phyloP scores from a whole-genome alignment of 2,113 vertebrate genomes.

The Microtus oregoni region DNA sequence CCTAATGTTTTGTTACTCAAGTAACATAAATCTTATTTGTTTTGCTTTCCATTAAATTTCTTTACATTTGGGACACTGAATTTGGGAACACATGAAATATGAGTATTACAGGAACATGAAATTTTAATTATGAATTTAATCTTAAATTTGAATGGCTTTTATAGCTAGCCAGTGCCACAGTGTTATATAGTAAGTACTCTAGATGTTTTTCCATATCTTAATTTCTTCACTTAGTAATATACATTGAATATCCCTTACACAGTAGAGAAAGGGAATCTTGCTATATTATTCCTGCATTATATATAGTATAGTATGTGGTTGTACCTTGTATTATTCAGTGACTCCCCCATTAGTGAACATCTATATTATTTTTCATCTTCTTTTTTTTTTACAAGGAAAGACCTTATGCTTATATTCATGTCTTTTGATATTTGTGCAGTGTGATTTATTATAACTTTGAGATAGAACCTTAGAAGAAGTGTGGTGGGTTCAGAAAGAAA shows the following conservation, averaged over 20 bases:
- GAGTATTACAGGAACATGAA: not conserved
- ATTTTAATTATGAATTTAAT: not conserved
- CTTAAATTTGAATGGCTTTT: not conserved
- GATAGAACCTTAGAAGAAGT: not conserved
- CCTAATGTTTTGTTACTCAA: not conserved
- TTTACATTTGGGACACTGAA: not conserved
- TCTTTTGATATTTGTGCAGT: not conserved
- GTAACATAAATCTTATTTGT: not conserved
- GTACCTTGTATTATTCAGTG: not conserved
- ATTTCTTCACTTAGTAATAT: not conserved
- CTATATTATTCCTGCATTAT: not conserved
- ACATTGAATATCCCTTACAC: not conserved
- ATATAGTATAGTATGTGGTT: not conserved
- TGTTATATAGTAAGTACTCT: not conserved
- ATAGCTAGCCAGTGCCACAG: not conserved
- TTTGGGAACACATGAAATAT: not conserved
- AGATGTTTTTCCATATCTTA: not conserved
- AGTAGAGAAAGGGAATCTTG: not conserved
- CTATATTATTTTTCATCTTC: not conserved
- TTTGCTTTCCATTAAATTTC: not conserved
- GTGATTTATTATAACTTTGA: not conserved
- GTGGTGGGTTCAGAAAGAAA: not conserved
- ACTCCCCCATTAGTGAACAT: not conserved
- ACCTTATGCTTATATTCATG: not conserved
- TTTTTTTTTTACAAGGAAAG: not conserved